A percentile compares a stretch with the other conserved stretches of the same genome.
Evolutionary conservation across 2,888 invertebrate genomes (phyloP).

Genomic region (Phania funesta): DNA sequence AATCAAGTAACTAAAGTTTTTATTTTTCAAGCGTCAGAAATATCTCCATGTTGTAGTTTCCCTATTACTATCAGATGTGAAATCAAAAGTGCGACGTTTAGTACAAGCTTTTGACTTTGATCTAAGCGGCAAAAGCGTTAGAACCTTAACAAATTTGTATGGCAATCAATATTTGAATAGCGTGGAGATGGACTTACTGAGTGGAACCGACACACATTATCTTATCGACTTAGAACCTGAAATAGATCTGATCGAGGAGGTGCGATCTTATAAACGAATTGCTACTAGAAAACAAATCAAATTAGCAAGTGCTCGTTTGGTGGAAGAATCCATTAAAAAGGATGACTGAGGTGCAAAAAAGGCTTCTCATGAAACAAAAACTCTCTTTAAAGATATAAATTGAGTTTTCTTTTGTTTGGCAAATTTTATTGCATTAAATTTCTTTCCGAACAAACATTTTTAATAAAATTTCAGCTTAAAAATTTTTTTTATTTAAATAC

Average conservation of each 20-base stretch:
- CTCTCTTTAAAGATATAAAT: too few species aligned
- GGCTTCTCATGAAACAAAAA: not conserved
- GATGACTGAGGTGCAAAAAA: constrained; percentile 69
- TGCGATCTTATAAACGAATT: constrained; percentile 70
- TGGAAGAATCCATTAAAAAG: constrained; percentile 75
- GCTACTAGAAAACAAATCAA: constrained; percentile 76
- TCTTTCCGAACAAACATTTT: too few species aligned
- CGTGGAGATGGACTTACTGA: constrained; percentile 45
- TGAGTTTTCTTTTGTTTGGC: not conserved
- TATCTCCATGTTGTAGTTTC: too few species aligned
- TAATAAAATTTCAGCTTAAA: too few species aligned
- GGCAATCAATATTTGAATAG: constrained; percentile 67
- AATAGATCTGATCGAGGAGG: constrained; percentile 55
- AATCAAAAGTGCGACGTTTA: constrained; percentile 70
- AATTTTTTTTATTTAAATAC: too few species aligned
- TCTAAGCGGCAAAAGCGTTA: not conserved
- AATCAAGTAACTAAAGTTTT: too few species aligned
- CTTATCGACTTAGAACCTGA: constrained; percentile 42
- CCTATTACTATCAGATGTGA: constrained; percentile 70
- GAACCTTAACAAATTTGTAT: constrained; percentile 71
- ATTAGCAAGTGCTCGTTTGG: constrained; percentile 74
- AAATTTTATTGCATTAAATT: too few species aligned
- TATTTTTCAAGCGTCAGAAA: too few species aligned
- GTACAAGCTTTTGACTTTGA: constrained; percentile 48
- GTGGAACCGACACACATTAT: constrained; percentile 10